Base-by-base conservation (phyloP, 2,113 vertebrate genomes). In the Rhizomys pruinosus region DNA sequence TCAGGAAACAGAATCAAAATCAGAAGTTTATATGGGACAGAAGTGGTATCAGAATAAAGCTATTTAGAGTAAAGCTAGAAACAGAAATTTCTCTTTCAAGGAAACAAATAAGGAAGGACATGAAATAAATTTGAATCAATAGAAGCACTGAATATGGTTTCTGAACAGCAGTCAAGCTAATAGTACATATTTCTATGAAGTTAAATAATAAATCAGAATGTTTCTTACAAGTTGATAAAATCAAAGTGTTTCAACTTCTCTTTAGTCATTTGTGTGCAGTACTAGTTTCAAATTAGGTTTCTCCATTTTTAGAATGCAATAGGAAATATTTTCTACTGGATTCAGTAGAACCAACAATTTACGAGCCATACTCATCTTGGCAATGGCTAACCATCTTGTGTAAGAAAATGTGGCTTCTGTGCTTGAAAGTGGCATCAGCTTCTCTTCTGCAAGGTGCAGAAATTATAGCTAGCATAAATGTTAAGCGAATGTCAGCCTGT, bases 401-500 rank as follows among this genome's bases (percentile, higher is more conserved):
- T 82, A 87, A 89, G 16, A 68, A 81, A 93, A 69, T 88, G 29
- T 55, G 29, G 39, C 39, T 93, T 39, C n/a, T 44, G 76, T 77
- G 15, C 15, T 87, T 84, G n/a, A 78, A 90, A 78, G 27, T 68
- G 72, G 61, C 69, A 71, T 92, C 71, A 76, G 25, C 77, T 92
- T 86, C 19, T 59, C 47, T 91, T 76, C 20, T 22, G 32, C 22
- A 88, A 55, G 25, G 19, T 79, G 79, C 82, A 78, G 52, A 61
- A 94, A 55, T 95, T 84, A 64, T 22, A 77, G 57, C 73, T 82
- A 59, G 73, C 64, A 66, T 66, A 90, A 93, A 93, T 39, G 32
- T 34, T 77, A 91, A 52, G 52, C 44, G 47, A 55, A 27, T 68
- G 74, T 69, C 74, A 71, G 27, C 47, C 44, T 23, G 22, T 37